Evolutionary conservation across 1,140 invertebrate genomes (phyloP).

Genomic region (Papilio dardanus): DNA sequence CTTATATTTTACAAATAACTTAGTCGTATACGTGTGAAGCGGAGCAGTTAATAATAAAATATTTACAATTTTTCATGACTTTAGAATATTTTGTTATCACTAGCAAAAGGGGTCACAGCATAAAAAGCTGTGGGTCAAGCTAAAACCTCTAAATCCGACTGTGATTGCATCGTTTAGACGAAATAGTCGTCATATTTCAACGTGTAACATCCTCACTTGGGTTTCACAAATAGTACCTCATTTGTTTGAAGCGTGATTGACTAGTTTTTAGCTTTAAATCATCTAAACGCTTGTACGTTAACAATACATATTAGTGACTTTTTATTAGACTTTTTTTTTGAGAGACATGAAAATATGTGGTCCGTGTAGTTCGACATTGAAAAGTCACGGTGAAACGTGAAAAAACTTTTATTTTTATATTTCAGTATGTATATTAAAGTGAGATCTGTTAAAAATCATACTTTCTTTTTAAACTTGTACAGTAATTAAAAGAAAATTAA

Average conservation of each 20-base stretch:
- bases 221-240: slow-evolving; percentile 66
- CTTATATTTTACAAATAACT: slow-evolving; percentile 21
- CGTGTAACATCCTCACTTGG: slow-evolving; percentile 56
- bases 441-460: not conserved
- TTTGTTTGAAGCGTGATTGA: slow-evolving; percentile 58
- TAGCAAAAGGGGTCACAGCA: slow-evolving; percentile 4
- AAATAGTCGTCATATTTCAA: slow-evolving; percentile 77
- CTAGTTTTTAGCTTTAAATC: slow-evolving; percentile 39
- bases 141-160: slow-evolving; percentile 68
- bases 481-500: slow-evolving; percentile 44
- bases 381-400: no score
- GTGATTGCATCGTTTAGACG: slow-evolving; percentile 75
- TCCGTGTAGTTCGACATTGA: not conserved
- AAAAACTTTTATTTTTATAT: not conserved
- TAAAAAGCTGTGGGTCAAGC: slow-evolving; percentile 1
- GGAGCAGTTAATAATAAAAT: slow-evolving; percentile 13
- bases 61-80: not conserved
- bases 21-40: not conserved
- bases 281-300: not conserved
- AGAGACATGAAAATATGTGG: not conserved
- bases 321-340: no score
- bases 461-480: slow-evolving; percentile 5
- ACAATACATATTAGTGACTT: not conserved
- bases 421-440: no score
- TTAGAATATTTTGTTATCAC: slow-evolving; percentile 1